These are phyloP conservation scores for Aplocera efformata DNA, from an alignment of 2,888 invertebrate species.

Conservation along the genomic window DNA sequence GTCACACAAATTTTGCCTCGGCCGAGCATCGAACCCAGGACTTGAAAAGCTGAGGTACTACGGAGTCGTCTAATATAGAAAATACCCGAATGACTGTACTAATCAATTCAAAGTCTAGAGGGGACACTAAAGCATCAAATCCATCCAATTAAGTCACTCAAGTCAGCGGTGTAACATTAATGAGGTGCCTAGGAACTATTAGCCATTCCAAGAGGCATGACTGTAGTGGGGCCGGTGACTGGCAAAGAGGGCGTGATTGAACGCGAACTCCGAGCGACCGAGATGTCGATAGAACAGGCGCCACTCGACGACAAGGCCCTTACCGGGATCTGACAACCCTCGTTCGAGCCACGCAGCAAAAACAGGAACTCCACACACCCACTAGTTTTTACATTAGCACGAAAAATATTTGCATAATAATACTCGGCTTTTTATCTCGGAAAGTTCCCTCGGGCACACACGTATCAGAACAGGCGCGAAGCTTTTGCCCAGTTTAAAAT, in stretches of 20 bases:
- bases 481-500: slow-evolving; percentile 50
- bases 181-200: slow-evolving; percentile 39
- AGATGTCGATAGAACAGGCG: slow-evolving; percentile 51
- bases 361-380: slow-evolving; percentile 23
- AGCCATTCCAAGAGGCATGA: slow-evolving; percentile 31
- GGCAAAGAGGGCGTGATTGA: slow-evolving; percentile 42
- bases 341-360: slow-evolving; percentile 32
- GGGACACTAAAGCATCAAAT: slow-evolving; percentile 12
- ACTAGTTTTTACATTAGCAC: slow-evolving; percentile 24
- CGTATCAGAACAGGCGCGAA: slow-evolving; percentile 37
- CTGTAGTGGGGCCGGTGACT: slow-evolving; percentile 47
- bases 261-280: slow-evolving; percentile 27
- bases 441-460: slow-evolving; percentile 38
- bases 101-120: slow-evolving; percentile 4
- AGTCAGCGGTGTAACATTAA: slow-evolving; percentile 30
- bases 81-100: neutral
- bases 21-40: too few species aligned
- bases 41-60: too few species aligned
- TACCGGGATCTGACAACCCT: slow-evolving; percentile 29
- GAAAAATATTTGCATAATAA: slow-evolving; percentile 32
- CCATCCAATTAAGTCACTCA: slow-evolving; percentile 23
- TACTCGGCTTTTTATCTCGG: slow-evolving; percentile 35
- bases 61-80: too few species aligned
- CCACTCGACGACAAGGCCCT: slow-evolving; percentile 29
- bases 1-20: too few species aligned